These are phyloP conservation scores for Coleophora deauratella DNA, from an alignment of 2,888 invertebrate species.

Conservation along the genomic window DNA sequence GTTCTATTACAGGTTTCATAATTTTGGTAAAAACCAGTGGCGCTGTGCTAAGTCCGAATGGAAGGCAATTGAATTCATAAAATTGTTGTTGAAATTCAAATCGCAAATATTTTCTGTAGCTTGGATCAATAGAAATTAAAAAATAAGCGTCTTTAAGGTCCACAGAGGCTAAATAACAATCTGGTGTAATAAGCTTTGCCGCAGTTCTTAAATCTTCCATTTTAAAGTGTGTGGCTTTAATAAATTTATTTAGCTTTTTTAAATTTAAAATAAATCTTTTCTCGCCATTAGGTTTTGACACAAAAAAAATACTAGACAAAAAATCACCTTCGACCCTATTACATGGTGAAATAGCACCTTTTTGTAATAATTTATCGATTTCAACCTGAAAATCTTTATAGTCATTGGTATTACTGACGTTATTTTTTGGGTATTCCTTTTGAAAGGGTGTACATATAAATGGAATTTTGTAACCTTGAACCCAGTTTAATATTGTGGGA, in stretches of 20 bases:
- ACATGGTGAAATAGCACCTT: no score
- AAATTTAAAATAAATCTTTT: slow-evolving; percentile 13
- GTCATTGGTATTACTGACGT: background rate
- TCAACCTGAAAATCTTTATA: slow-evolving; percentile 3
- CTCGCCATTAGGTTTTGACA: slow-evolving; percentile 13
- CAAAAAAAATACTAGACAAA: no score
- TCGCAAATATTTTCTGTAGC: slow-evolving; percentile 1
- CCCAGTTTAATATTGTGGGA: slow-evolving; percentile 4
- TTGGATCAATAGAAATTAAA: no score
- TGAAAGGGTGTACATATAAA: background rate
- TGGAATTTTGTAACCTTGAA: slow-evolving; percentile 10
- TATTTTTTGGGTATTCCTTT: background rate
- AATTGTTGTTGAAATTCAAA: slow-evolving; percentile 3
- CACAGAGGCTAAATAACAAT: slow-evolving; percentile 8
- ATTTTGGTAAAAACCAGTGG: slow-evolving; percentile 9
- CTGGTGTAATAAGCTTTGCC: slow-evolving; percentile 6
- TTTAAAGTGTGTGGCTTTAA: slow-evolving; percentile 13
- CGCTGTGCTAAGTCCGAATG: slow-evolving; percentile 7
- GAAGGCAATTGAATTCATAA: slow-evolving; percentile 9
- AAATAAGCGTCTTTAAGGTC: slow-evolving; percentile 1
- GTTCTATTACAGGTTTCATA: slow-evolving; percentile 5
- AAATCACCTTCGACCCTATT: no score
- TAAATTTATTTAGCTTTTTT: slow-evolving; percentile 14
- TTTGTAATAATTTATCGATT: no score
- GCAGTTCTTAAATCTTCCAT: slow-evolving; percentile 16